These are phyloP conservation scores for Acrobasis consociella DNA, from an alignment of 2,888 invertebrate species.

Conservation along the genomic window DNA sequence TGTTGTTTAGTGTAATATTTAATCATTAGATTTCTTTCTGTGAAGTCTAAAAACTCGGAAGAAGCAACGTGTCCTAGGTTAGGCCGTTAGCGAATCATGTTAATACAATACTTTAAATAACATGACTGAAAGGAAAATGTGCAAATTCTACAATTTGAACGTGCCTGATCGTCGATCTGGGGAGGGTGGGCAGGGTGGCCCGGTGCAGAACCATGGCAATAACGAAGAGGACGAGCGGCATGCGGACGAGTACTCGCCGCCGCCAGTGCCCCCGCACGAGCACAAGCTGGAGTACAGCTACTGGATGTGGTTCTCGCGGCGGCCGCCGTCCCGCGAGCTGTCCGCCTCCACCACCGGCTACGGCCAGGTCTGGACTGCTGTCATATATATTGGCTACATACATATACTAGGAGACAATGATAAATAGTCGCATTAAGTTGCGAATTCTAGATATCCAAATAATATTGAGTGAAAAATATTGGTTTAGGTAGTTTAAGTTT, in stretches of 20 bases:
- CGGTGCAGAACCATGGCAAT: constrained; percentile 59
- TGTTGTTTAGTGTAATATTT: constrained; percentile 50
- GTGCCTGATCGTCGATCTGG: constrained; percentile 78
- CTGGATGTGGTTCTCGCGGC: constrained; percentile 93
- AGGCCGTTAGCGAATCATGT: constrained; percentile 81
- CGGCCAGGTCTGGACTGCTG: constrained; percentile 61
- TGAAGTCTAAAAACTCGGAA: constrained; percentile 53
- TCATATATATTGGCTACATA: background rate
- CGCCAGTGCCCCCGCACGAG: constrained; percentile 89
- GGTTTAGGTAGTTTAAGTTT: background rate
- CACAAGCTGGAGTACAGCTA: constrained; percentile 97
- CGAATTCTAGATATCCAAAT: background rate
- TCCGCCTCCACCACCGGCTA: constrained; percentile 74
- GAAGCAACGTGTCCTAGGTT: constrained; percentile 80
- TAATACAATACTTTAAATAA: constrained; percentile 72
- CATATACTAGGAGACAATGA: background rate
- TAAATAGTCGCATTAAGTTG: background rate
- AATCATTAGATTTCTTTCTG: constrained; percentile 49
- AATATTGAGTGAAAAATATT: background rate
- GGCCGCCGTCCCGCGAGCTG: constrained; percentile 76
- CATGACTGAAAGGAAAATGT: constrained; percentile 83
- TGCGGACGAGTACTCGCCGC: constrained; percentile 61
- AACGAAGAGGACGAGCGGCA: constrained; percentile 70
- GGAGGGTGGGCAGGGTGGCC: constrained; percentile 60
- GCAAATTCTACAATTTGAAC: constrained; percentile 82